A percentile compares a stretch with the other conserved stretches of the same genome.
Conservation (phyloP, 2,888 invertebrate species). For the Apeira syringaria region DNA sequence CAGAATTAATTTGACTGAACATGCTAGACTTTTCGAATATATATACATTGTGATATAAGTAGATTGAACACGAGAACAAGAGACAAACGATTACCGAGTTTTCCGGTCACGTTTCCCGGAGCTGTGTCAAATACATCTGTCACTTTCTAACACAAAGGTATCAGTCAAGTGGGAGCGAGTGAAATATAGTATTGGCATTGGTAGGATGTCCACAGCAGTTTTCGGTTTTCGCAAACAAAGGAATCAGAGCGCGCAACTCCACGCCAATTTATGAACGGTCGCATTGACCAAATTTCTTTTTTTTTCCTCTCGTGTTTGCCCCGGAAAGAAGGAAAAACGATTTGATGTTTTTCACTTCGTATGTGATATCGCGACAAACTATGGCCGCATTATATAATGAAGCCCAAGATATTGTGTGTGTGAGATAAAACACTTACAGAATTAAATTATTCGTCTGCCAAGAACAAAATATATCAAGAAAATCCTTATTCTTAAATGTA, state of each 20-base stretch:
- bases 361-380: slow-evolving; percentile 32
- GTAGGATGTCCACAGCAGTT: slow-evolving; percentile 64
- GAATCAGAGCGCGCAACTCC: slow-evolving; percentile 70
- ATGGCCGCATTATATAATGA: slow-evolving; percentile 46
- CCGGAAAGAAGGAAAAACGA: slow-evolving; percentile 53
- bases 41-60: slow-evolving; percentile 33
- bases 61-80: slow-evolving; percentile 37
- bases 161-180: slow-evolving; percentile 71
- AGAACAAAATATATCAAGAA: too few species aligned
- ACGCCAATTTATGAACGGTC: slow-evolving; percentile 69
- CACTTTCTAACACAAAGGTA: slow-evolving; percentile 60
- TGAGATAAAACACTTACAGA: slow-evolving; percentile 20
- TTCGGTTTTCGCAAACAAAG: slow-evolving; percentile 79
- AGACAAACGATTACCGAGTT: slow-evolving; percentile 53
- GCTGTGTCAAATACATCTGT: slow-evolving; percentile 56
- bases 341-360: slow-evolving; percentile 47
- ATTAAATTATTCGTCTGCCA: too few species aligned
- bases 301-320: slow-evolving; percentile 46
- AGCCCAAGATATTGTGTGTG: slow-evolving; percentile 42
- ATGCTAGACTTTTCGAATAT: too few species aligned
- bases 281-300: slow-evolving; percentile 67
- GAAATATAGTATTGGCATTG: slow-evolving; percentile 64
- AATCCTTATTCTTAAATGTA: too few species aligned
- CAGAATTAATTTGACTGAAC: too few species aligned
- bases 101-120: slow-evolving; percentile 29